phyloP scores from a whole-genome alignment of 2,113 vertebrate genomes.

The Leucopternis melanops region DNA sequence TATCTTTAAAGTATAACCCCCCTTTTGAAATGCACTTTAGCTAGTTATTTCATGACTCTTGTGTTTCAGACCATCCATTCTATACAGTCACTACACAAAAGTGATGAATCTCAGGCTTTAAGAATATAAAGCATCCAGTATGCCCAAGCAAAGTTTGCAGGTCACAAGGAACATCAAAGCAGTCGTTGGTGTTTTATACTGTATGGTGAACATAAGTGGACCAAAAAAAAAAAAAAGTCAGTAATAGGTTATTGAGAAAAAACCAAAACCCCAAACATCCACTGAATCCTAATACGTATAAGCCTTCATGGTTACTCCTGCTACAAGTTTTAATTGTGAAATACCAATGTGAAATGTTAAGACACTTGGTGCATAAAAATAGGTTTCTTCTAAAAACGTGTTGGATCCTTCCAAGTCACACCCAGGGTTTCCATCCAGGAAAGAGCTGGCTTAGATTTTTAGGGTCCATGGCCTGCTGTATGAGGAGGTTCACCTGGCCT shows the following conservation, averaged over 20 bases:
- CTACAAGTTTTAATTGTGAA: neutral
- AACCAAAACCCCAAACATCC: neutral
- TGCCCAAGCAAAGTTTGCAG: neutral
- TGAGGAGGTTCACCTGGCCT: constrained; percentile 96
- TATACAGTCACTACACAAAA: rapidly evolving
- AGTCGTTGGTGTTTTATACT: neutral
- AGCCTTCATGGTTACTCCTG: neutral
- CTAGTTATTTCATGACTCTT: neutral
- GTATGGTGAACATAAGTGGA: neutral
- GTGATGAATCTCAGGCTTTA: neutral
- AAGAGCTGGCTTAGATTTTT: constrained; percentile 93
- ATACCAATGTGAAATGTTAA: neutral
- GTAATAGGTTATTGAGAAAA: neutral
- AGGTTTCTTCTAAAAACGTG: neutral
- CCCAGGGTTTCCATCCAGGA: constrained; percentile 94
- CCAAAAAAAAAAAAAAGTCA: neutral
- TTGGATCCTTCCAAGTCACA: constrained; percentile 59
- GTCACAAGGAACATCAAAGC: neutral
- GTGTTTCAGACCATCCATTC: neutral
- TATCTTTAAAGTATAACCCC: neutral
- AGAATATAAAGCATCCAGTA: neutral
- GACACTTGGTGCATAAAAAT: neutral
- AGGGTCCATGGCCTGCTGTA: constrained; percentile 96
- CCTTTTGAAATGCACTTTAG: neutral
- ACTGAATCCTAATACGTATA: neutral